Evolutionary conservation across 2,888 invertebrate genomes (phyloP).

Genomic region (Ochropleura leucogaster): DNA sequence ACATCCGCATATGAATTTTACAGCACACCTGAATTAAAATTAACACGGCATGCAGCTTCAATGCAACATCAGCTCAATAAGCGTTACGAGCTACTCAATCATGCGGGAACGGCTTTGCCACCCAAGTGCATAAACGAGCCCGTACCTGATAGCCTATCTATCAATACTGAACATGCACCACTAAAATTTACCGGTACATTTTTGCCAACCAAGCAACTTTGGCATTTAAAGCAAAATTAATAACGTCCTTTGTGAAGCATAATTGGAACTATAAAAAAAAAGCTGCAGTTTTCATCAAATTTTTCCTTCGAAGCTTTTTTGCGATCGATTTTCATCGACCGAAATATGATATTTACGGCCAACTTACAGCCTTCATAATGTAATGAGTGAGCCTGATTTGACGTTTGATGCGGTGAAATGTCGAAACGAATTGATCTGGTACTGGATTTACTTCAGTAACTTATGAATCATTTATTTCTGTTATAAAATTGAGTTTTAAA

Average conservation of each 20-base stretch:
- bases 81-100: slow-evolving; percentile 53
- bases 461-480: not conserved
- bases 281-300: slow-evolving; percentile 28
- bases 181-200: slow-evolving; percentile 25
- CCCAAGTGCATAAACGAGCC: slow-evolving; percentile 48
- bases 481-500: slow-evolving; percentile 1
- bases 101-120: slow-evolving; percentile 35
- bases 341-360: slow-evolving; percentile 6
- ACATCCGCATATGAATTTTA: not conserved
- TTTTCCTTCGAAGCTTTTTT: slow-evolving; percentile 24
- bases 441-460: slow-evolving; percentile 19
- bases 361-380: slow-evolving; percentile 1
- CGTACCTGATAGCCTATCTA: slow-evolving; percentile 29
- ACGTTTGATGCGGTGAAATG: slow-evolving; percentile 18
- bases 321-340: slow-evolving; percentile 13
- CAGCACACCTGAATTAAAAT: slow-evolving; percentile 35
- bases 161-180: slow-evolving; percentile 27
- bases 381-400: slow-evolving; percentile 38
- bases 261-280: slow-evolving; percentile 15
- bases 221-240: slow-evolving; percentile 40
- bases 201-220: slow-evolving; percentile 31
- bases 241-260: slow-evolving; percentile 43
- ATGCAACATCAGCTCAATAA: slow-evolving; percentile 42
- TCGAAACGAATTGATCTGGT: slow-evolving; percentile 11
- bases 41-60: slow-evolving; percentile 35